Base-by-base conservation (phyloP, 2,113 vertebrate genomes). In the Proteles cristata region DNA sequence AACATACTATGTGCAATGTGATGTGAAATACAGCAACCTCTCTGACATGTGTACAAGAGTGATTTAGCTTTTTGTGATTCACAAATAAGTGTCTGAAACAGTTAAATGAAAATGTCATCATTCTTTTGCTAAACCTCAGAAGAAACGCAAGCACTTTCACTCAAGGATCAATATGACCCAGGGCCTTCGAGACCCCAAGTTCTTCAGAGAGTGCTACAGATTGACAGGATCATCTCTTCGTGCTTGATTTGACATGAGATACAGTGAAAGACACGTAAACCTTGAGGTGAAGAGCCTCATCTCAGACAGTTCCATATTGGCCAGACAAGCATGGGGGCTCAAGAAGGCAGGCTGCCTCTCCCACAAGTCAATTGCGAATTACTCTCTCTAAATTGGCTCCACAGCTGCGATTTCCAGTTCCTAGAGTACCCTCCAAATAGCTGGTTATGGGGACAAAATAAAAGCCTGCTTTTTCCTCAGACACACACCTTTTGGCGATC, bases 141-240 rank as follows among this genome's bases (percentile, higher is more conserved):
- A 97, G 66, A 93, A 82, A 91, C 45, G 71, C 93, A 94, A 93
- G 48, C 63, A 79, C 76, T 88, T 94, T 93, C 50, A 11, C 50
- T 93, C 63, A 26, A 61, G 77, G 94, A 96, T 98, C 97, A 96
- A 97, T 96, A 77, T 10, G 43, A 94, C 69, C 63, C 82, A 80
- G 48, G 19, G 43, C 74, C 95, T 97, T 87, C 68, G 89, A 88
- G 82, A 93, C 68, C 69, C 82, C n/a, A 31, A 25, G 84, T 96
- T 97, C 93, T 91, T 83, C 35, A 76, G 94, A 92, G 96, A 95
- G 68, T 28, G 48, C 90, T 96, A 39, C 77, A 95, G 90, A 97
- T 50, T 93, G 94, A 91, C 95, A 76, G 61, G 55, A 63, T 45
- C 45, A 14, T 95, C 85, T 92, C 90, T 83, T 63, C 43, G 95